Conservation (phyloP, 35 echinoderm and acorn worm species). For the Amphiura filiformis region DNA sequence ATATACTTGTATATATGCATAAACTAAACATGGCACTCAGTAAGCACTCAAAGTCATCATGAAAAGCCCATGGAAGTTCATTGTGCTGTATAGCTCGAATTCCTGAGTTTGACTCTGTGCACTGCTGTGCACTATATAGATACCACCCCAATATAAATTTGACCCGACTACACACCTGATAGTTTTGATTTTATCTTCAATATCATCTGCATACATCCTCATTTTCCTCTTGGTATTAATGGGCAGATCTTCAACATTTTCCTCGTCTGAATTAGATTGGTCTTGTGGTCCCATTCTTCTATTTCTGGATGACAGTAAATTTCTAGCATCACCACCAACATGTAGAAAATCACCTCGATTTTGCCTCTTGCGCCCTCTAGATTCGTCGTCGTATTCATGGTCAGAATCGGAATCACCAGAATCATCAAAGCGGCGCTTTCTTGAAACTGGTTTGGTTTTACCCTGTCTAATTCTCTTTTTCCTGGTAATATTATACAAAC, state of each 20-base stretch:
- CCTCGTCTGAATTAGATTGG: not conserved
- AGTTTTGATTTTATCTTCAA: constrained; percentile 6
- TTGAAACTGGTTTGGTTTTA: not conserved
- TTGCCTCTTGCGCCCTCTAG: not conserved
- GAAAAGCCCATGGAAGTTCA: too few species aligned
- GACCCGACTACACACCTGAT: not conserved
- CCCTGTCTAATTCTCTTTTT: not conserved
- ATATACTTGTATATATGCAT: too few species aligned
- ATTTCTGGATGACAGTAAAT: not conserved
- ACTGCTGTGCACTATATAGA: too few species aligned
- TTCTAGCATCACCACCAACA: not conserved
- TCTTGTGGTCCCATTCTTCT: not conserved
- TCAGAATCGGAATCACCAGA: not conserved
- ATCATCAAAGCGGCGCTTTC: not conserved
- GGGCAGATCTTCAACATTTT: not conserved
- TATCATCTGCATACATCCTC: not conserved
- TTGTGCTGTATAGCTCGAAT: too few species aligned
- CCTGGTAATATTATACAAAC: not conserved
- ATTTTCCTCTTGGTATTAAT: not conserved
- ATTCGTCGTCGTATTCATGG: not conserved
- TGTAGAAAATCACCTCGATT: not conserved
- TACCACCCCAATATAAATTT: too few species aligned
- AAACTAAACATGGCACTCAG: too few species aligned
- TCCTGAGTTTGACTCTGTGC: too few species aligned
- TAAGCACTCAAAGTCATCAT: too few species aligned